Evolutionary conservation across 2,797 vertebrate genomes (phyloP).

Genomic region (Siniperca scherzeri): DNA sequence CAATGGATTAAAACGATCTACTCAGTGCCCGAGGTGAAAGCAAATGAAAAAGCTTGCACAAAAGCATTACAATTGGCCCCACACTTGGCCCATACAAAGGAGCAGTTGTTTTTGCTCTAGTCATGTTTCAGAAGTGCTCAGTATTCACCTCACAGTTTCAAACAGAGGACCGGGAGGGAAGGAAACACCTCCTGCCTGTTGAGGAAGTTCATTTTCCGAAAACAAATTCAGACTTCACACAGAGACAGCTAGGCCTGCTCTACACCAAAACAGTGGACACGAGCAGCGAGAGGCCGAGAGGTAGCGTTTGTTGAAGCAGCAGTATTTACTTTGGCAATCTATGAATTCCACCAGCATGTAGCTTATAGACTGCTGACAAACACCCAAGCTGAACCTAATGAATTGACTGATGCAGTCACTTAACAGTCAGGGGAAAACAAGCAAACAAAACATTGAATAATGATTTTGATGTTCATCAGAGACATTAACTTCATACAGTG

Average conservation of each 20-base stretch:
- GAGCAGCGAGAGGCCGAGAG: conserved; percentile 33
- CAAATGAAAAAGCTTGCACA: conserved; percentile 68
- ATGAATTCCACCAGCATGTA: conserved; percentile 51
- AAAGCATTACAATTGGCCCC: conserved; percentile 71
- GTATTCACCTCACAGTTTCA: conserved; percentile 83
- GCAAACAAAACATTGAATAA: conserved; percentile 37
- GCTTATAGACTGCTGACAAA: conserved; percentile 54
- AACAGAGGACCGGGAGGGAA: conserved; percentile 78
- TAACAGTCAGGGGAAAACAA: conserved; percentile 25
- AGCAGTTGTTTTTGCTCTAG: conserved; percentile 83
- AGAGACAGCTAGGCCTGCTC: conserved; percentile 49
- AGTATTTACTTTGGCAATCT: conserved; percentile 57
- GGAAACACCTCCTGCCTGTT: conserved; percentile 83
- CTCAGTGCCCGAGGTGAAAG: conserved; percentile 52
- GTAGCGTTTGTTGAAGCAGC: conserved; percentile 44
- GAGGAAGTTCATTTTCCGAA: conserved; percentile 84
- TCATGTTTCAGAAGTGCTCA: conserved; percentile 80
- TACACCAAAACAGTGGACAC: conserved; percentile 41
- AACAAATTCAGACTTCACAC: conserved; percentile 78
- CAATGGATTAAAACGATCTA: conserved; percentile 49
- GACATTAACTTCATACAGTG: conserved; percentile 37
- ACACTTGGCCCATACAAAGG: conserved; percentile 77
- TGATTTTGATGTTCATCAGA: conserved; percentile 35
- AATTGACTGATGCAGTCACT: conserved; percentile 53
- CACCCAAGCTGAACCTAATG: conserved; percentile 32